Base-by-base conservation (phyloP, 2,888 invertebrate species). In the Chrysodeixis includens region DNA sequence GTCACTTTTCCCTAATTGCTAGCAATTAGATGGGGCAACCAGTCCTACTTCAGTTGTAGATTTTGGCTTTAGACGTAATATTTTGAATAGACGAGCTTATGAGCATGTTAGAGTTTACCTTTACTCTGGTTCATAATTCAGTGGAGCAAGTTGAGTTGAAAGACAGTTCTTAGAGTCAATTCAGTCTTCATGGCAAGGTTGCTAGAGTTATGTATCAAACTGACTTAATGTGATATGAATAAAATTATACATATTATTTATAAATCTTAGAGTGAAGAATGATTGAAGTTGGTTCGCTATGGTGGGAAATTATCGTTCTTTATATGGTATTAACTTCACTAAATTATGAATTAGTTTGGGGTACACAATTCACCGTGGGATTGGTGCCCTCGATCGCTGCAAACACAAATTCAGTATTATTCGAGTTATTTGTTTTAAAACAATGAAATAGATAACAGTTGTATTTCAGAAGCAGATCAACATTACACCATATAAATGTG, bases 381-480 rank as follows among this genome's bases (percentile, higher is more conserved):
- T 90, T 86, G 93, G 92, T 90, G 90, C 92, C 93, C 91, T 82
- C 61, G 55, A 75, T 72, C 84, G 90, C 92, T 93, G 94, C 94
- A 93, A 94, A 93, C 94, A 94, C 92, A 84, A 69, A 53, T 20
- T 73, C 62, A 16, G 22, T 18, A 67, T 68, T 70, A 60, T 1
- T 44, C 14, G 57, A 30, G 10, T 51, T 52, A 35, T 2, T 1
- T 7, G 14, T 14, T 52, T 22, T 14, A 10, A 14, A 22, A 1
- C n/a, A 8, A 10, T 51, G 40, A 32, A 40, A 30, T 8, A 40
- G 51, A 54, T 40, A 1, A 18, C 20, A 63, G 2, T 76, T 73
- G n/a, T 75, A 58, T 82, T 85, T 49, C 83, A 84, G 81, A 82
- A 82, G 74, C 69, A 16, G 70, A 62, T 26, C 73, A 40, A 59